Evolutionary conservation across 2,113 vertebrate species (phyloP), one percentile per base, ranked within the genome.

Genomic region (Corvus cornix): DNA sequence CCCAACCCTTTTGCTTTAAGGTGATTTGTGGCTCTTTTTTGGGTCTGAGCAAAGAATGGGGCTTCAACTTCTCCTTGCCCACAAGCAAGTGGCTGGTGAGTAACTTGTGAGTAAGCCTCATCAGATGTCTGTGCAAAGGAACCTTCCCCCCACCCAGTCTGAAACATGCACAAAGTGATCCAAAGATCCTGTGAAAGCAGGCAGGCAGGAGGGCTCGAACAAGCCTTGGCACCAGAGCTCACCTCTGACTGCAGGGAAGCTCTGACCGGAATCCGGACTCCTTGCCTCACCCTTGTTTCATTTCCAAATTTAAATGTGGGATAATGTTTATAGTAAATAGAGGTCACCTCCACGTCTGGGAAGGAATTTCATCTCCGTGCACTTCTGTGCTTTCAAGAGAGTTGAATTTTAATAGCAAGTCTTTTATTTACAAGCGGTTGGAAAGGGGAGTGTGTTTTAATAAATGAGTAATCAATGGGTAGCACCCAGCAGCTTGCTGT

Each of bases 21-120:
- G 87, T 87, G 41, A 84, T 87, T 90, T 87, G 90, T 5, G 41
- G 84, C 83, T 93, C 10, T 46, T 96, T 68, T 82, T 56, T 69
- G 82, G 89, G 72, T 81, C 75, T 83, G 77, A 64, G 94, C 16
- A 20, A 89, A 94, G 87, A 88, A 70, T 2, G 11, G 62, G 60
- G 59, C 76, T 93, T n/a, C 51, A 93, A 84, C 82, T 95, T 92
- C 89, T 90, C 87, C 67, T 84, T 94, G 62, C 60, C 93, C 84
- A 41, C 82, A 22, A 62, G 83, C 58, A 41, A 95, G 85, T 48
- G 67, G 77, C 73, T 56, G 72, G 86, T 97, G 97, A 97, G 92
- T 96, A 97, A 97, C 78, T 70, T 78, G 73, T 96, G 95, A 96
- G 92, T 96, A 97, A 97, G 91, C 70, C 55, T 92, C 70, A n/a